These are phyloP conservation scores for Epinotia demarniana DNA, from an alignment of 2,888 invertebrate genomes.

Conservation along the genomic window DNA sequence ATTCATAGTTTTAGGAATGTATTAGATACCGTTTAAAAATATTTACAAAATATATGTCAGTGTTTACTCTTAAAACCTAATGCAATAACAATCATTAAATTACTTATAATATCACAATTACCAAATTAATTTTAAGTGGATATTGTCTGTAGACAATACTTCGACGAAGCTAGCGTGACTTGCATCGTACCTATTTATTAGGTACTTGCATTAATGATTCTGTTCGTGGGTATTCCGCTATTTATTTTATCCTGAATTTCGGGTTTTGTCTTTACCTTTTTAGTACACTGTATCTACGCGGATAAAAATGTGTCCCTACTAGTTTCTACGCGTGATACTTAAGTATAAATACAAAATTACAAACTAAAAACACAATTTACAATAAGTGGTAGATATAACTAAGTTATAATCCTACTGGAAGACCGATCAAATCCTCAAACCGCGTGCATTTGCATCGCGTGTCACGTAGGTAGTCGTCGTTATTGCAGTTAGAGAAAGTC, in stretches of 20 bases:
- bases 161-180: not conserved
- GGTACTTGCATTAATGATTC: not conserved
- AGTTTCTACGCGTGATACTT: not conserved
- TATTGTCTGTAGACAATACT: constrained; percentile 1
- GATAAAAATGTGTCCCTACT: not conserved
- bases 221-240: not conserved
- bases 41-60: constrained; percentile 39
- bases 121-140: constrained; percentile 32
- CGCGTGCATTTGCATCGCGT: not conserved
- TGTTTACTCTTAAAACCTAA: constrained; percentile 19
- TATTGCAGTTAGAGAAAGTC: not conserved
- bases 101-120: constrained; percentile 38
- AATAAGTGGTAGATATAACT: not conserved
- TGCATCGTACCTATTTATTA: not conserved
- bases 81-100: constrained; percentile 18
- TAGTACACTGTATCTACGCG: not conserved
- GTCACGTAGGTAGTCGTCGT: not conserved
- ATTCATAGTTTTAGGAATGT: constrained; percentile 37
- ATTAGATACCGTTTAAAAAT: constrained; percentile 26
- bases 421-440: not conserved
- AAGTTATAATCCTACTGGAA: not conserved
- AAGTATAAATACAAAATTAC: not conserved
- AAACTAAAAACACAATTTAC: not conserved
- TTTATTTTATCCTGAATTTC: not conserved
- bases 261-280: not conserved